Evolutionary conservation across 2,797 vertebrate species (phyloP).

Genomic region (Fratercula arctica): DNA sequence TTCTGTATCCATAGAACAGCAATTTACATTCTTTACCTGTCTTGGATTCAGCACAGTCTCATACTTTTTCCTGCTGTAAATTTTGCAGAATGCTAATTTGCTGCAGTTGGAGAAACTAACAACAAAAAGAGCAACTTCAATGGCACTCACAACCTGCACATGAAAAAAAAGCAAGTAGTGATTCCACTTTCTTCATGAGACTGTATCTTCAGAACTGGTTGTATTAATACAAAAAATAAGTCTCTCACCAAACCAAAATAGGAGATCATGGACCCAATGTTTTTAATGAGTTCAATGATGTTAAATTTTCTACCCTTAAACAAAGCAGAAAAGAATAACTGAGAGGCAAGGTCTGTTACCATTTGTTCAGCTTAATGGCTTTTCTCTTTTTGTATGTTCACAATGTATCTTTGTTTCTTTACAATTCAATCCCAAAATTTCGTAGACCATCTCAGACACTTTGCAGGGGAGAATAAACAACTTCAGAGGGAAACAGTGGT

Average conservation of each 20-base stretch:
- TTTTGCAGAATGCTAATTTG: conserved; percentile 73
- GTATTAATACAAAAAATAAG: background rate
- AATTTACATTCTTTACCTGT: conserved; percentile 67
- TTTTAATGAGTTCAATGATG: conserved; percentile 80
- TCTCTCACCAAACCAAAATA: conserved; percentile 86
- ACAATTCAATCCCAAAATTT: background rate
- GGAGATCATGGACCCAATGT: conserved; percentile 83
- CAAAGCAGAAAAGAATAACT: conserved; percentile 1
- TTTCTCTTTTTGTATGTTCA: background rate
- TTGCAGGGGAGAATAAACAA: background rate
- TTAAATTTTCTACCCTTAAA: conserved; percentile 84
- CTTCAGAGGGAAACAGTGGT: background rate
- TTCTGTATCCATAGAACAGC: background rate
- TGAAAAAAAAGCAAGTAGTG: background rate
- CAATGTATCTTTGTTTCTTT: background rate
- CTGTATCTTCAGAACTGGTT: background rate
- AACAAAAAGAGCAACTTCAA: conserved; percentile 80
- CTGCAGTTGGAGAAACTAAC: conserved; percentile 26
- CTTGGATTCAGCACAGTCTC: conserved; percentile 76
- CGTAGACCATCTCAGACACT: background rate
- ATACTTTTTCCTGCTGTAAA: conserved; percentile 81
- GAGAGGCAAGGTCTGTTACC: background rate
- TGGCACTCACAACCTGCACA: conserved; percentile 76
- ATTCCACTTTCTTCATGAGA: background rate
- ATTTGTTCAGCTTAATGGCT: background rate